These are phyloP conservation scores for Zaprionus nigranus DNA, from an alignment of 1,140 invertebrate species.

Conservation along the genomic window DNA sequence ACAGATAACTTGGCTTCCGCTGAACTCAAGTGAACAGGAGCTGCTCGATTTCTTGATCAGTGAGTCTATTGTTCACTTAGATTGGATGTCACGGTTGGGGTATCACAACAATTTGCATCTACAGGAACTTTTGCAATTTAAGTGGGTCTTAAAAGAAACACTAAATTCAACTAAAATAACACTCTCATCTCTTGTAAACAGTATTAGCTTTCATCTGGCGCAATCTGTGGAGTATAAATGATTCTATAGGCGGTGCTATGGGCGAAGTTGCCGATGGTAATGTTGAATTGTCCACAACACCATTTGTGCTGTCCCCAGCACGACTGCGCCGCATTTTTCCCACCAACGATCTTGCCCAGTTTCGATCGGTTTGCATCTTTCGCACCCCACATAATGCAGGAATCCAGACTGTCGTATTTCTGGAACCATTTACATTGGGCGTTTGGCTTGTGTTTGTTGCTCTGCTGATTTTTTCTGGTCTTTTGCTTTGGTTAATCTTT, in stretches of 20 bases:
- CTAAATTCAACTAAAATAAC: too few species aligned
- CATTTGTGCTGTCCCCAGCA: conserved; percentile 56
- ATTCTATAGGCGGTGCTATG: conserved; percentile 65
- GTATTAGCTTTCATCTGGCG: conserved; percentile 52
- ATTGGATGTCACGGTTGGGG: conserved; percentile 65
- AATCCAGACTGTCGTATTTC: conserved; percentile 61
- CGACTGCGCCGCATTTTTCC: conserved; percentile 54
- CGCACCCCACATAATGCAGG: conserved; percentile 75
- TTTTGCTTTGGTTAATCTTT: conserved; percentile 69
- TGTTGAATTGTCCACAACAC: conserved; percentile 55
- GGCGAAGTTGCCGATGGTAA: conserved; percentile 56
- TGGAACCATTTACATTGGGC: conserved; percentile 66
- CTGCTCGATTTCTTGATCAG: conserved; percentile 52
- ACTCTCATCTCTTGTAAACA: conserved; percentile 5
- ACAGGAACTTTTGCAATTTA: conserved; percentile 62
- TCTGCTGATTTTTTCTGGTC: conserved; percentile 48
- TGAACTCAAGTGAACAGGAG: conserved; percentile 35
- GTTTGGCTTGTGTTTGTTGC: conserved; percentile 71
- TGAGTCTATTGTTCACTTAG: conserved; percentile 44
- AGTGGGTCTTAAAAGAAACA: conserved; percentile 37
- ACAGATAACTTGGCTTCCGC: conserved; percentile 52
- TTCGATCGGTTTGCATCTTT: conserved; percentile 78
- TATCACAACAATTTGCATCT: conserved; percentile 51
- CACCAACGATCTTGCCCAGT: conserved; percentile 53
- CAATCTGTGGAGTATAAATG: conserved; percentile 64